Evolutionary conservation across 2,888 invertebrate genomes (phyloP).

Genomic region (Heliconius ismenius): DNA sequence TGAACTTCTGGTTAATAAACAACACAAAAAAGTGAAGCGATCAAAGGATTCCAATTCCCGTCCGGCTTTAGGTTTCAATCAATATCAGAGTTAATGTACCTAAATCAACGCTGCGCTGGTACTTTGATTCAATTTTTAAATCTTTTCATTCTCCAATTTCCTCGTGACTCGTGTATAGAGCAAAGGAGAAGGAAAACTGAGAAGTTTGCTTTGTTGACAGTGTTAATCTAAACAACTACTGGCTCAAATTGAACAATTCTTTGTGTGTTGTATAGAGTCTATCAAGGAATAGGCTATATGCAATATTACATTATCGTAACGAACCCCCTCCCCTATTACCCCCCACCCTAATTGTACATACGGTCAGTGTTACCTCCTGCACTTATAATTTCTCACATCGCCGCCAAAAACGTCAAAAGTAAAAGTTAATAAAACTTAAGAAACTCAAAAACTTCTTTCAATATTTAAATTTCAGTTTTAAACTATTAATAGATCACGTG

Average conservation of each 20-base stretch:
- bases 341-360: too few relatives aligned
- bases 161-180: neutral
- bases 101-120: neutral
- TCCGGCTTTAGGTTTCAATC: conserved; percentile 14
- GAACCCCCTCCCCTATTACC: too few relatives aligned
- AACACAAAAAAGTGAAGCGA: neutral
- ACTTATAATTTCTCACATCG: too few relatives aligned
- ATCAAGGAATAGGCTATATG: too few relatives aligned
- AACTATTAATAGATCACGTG: neutral
- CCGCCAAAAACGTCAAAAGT: too few relatives aligned
- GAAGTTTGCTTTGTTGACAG: too few relatives aligned
- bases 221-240: too few relatives aligned
- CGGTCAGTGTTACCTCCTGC: too few relatives aligned
- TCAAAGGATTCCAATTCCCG: conserved; percentile 13
- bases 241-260: too few relatives aligned
- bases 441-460: too few relatives aligned
- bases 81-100: neutral
- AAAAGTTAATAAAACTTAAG: too few relatives aligned
- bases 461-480: neutral
- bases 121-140: neutral
- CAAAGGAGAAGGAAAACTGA: neutral
- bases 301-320: neutral
- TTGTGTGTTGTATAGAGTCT: too few relatives aligned
- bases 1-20: neutral
- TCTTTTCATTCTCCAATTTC: neutral